Conservation (phyloP, 2,797 vertebrate species). For the Micrastur ruficollis region DNA sequence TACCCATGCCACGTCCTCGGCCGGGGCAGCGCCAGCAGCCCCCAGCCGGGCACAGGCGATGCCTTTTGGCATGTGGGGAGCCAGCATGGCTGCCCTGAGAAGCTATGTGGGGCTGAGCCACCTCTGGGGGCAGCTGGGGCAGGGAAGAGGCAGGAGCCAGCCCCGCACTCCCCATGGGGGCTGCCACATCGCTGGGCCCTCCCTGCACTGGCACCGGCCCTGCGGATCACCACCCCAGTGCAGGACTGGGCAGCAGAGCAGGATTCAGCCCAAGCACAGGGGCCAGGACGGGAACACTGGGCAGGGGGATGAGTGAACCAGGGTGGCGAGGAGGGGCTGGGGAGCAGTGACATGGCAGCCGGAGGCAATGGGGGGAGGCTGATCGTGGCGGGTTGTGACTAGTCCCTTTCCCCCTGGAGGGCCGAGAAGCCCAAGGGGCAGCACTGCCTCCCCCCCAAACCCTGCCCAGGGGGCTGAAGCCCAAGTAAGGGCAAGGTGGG, state of each 20-base stretch:
- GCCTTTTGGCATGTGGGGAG: neutral
- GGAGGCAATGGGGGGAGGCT: neutral
- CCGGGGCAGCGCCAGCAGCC: neutral
- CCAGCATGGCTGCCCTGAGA: accelerated
- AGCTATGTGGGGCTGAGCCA: neutral
- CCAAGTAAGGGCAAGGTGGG: neutral
- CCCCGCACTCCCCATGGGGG: neutral
- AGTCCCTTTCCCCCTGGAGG: neutral
- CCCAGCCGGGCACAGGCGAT: accelerated
- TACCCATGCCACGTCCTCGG: accelerated
- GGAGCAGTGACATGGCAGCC: neutral
- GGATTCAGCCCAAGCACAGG: accelerated
- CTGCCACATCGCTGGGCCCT: neutral
- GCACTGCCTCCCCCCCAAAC: neutral
- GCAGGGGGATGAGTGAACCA: neutral
- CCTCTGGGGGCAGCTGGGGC: neutral
- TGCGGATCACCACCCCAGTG: accelerated
- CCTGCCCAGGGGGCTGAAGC: neutral
- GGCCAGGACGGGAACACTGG: accelerated
- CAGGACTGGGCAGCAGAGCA: neutral
- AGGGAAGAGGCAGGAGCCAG: neutral
- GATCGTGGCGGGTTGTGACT: neutral
- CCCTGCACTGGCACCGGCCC: neutral
- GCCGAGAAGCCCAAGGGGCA: accelerated
- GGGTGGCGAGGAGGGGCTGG: neutral